Percentiles rank a stretch among this genome's conserved stretches.
Conservation (phyloP, 64 coral and sea anemone genomes). For the Actinia tenebrosa region DNA sequence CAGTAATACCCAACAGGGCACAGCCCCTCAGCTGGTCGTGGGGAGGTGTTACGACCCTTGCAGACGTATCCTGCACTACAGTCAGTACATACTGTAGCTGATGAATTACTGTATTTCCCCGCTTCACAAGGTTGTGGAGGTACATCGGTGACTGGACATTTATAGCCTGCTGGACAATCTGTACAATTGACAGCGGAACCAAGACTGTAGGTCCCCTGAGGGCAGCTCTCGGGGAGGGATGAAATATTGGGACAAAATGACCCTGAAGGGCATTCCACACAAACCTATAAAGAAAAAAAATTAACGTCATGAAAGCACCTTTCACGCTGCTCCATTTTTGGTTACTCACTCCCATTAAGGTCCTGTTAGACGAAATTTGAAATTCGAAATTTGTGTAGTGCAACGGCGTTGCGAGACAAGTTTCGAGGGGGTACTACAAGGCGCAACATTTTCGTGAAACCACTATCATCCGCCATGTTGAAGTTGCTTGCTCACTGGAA, state of each 20-base stretch:
- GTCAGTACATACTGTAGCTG: conserved; percentile 36
- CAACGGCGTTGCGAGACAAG: no score
- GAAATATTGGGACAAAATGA: conserved; percentile 94
- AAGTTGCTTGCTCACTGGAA: no score
- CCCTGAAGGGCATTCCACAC: conserved; percentile 69
- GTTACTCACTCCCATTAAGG: no score
- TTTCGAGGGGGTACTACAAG: no score
- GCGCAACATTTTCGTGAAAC: no score
- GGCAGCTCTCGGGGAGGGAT: conserved; percentile 36
- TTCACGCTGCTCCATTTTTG: no score
- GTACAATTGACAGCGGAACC: conserved; percentile 65
- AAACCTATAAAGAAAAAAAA: conserved; percentile 40
- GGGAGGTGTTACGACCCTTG: conserved; percentile 58
- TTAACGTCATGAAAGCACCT: background rate
- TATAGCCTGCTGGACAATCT: conserved; percentile 77
- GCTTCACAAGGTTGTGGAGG: conserved; percentile 63
- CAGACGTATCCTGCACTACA: conserved; percentile 81
- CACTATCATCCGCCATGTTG: no score
- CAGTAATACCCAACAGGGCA: conserved; percentile 84
- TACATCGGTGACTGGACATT: conserved; percentile 34
- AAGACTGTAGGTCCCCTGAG: conserved; percentile 63
- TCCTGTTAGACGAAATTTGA: background rate
- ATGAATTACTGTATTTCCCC: conserved; percentile 85
- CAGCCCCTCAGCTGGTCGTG: conserved; percentile 51
- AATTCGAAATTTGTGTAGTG: no score